A percentile compares a stretch with the other conserved stretches of the same genome.
These are phyloP conservation scores for Drosophila hydei DNA, from an alignment of 1,140 invertebrate species.

Conservation along the genomic window DNA sequence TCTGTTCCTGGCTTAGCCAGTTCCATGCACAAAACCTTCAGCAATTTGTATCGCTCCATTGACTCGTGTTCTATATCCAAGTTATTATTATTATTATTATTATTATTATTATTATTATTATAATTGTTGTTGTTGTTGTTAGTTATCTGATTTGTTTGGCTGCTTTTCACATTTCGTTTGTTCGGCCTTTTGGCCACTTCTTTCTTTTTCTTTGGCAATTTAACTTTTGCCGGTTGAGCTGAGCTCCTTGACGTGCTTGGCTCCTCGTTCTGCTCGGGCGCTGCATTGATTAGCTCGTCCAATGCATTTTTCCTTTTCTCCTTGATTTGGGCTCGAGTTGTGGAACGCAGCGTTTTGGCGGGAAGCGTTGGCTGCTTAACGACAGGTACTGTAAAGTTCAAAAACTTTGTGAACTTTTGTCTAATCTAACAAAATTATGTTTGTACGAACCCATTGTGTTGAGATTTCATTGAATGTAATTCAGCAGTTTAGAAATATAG, in stretches of 20 bases:
- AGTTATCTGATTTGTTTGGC: background rate
- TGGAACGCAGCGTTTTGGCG: background rate
- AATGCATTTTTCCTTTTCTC: background rate
- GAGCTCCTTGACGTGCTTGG: background rate
- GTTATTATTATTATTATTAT: background rate
- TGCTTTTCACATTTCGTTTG: background rate
- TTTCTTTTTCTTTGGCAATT: background rate
- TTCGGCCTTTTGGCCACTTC: too few relatives aligned
- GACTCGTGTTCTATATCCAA: background rate
- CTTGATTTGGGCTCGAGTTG: background rate
- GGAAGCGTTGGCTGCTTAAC: background rate
- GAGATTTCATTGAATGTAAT: too few relatives aligned
- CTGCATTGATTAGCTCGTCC: background rate
- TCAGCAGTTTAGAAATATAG: too few relatives aligned
- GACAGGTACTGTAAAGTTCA: background rate
- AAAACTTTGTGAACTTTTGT: background rate
- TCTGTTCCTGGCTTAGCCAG: background rate
- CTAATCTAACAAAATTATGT: background rate
- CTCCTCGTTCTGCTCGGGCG: background rate
- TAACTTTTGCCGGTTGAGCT: background rate
- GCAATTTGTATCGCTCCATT: background rate
- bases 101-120: background rate
- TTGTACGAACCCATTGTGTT: background rate
- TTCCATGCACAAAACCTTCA: background rate
- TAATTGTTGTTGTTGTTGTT: background rate